These are phyloP conservation scores for Macropus fuliginosus DNA, from an alignment of 2,797 vertebrate genomes.

Conservation along the genomic window DNA sequence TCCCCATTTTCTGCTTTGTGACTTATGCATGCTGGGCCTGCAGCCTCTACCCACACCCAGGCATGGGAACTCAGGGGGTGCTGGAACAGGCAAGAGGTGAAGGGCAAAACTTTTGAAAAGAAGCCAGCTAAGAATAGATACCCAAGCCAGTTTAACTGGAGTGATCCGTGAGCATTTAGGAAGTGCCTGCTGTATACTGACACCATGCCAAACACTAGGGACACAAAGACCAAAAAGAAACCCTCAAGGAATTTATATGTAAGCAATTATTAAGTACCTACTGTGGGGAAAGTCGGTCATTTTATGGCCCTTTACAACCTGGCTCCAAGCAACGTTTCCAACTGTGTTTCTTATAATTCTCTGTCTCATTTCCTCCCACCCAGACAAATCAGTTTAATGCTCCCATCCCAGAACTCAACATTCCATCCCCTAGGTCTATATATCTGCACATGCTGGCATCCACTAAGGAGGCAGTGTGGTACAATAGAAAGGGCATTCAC, in stretches of 20 bases:
- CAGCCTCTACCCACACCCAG: not conserved
- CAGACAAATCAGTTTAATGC: not conserved
- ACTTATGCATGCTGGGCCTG: not conserved
- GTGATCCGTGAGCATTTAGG: not conserved
- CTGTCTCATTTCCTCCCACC: not conserved
- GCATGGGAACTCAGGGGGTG: not conserved
- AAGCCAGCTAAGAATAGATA: not conserved
- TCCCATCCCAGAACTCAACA: not conserved
- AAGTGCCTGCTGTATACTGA: not conserved
- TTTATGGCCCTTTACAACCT: not conserved
- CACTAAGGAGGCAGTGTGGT: not conserved
- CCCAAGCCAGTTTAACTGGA: not conserved
- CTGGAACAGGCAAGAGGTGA: not conserved
- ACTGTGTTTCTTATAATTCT: not conserved
- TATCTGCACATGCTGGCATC: not conserved
- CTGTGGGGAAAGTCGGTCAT: not conserved
- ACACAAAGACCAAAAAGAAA: not conserved
- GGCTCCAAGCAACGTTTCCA: not conserved
- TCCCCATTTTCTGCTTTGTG: not conserved
- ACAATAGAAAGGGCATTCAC: not conserved
- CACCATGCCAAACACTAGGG: not conserved
- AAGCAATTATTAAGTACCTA: not conserved
- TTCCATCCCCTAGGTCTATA: not conserved
- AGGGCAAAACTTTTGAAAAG: not conserved
- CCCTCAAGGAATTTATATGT: not conserved